Evolutionary conservation across 2,888 invertebrate genomes (phyloP), one percentile per base, ranked within the genome.

Genomic region (Andrena haemorrhoa): DNA sequence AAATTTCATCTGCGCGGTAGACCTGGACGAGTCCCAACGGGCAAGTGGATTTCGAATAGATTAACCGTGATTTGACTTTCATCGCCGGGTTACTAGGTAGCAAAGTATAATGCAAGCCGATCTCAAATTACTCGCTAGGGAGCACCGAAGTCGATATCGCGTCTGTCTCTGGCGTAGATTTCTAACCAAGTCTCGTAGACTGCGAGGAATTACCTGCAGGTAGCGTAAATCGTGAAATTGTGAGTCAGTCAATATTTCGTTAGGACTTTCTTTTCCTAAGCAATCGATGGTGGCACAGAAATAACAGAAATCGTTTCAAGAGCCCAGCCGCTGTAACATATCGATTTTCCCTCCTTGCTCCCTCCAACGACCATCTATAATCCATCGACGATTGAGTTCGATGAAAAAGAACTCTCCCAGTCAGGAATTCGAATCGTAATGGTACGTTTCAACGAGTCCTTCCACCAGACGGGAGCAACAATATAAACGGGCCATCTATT

Each of bases 1-100:
- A 60, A 73, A 65, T 73, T 66, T 23, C 61, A 77, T 73, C 60
- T 41, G 29, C 29, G 61, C 5, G n/a, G 41, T 16, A 26, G 3
- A 47, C 41, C 58, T 3, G 23, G 10, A 47, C 33, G 29, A 29
- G 29, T 2, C 10, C 41, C 41, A 41, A 41, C 41, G 16, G 41
- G 51, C 6, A 31, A 26, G 60, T 12, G 31, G 49, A 41, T 70
- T 64, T 23, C 63, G 63, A 63, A 49, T 56, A 56, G 73, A 75
- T 75, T 75, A 49, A 26, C 60, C 4, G 31, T 23, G 63, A 71
- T 76, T 56, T 33, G 56, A 71, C 71, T 71, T 33, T 20, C 33
- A 8, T 20, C 8, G 10, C 61, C 41, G 16, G 41, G 12, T 41
- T 41, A 41, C 41, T 41, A 41, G 41, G 12, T 41, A 41, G 41